Base-by-base conservation (phyloP, 2,797 vertebrate species). In the Podargus strigoides region DNA sequence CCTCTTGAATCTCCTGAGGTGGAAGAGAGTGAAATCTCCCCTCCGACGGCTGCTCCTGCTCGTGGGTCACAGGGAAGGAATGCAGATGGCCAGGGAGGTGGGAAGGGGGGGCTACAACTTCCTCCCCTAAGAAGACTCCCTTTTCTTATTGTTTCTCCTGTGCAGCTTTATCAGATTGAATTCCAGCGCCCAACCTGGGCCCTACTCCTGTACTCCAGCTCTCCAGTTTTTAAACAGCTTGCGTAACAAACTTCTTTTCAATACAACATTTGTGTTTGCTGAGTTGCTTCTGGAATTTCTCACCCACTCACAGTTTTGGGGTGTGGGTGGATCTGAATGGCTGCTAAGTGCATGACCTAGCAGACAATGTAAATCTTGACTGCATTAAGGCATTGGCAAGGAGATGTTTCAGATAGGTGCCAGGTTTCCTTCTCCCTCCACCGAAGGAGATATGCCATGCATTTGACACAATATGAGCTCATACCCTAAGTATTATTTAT, bases 271-370 rank as follows among this genome's bases (percentile, higher is more conserved):
- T 22, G 77, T 44, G 73, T 68, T 80, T 47, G 75, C 80, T 1
- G n/a, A 68, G 74, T 60, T 21, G 91, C 72, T 78, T 52, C 90
- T 85, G 92, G 90, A 62, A 32, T 59, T 26, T 22, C 55, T 64
- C 86, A 52, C 86, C 81, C 90, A 11, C 93, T 80, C 66, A 1
- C 4, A 26, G 83, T 16, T 84, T 67, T 36, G 87, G 69, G 90
- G 41, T 73, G 88, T 87, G 90, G 85, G 46, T 24, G 93, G 76
- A n/a, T 44, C 47, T 26, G 90, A 79, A 64, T n/a, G 78, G 81
- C 90, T 89, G 94, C 78, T 80, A 39, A 89, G 85, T 80, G 93
- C 90, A 52, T n/a, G 90, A 76, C 89, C 93, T 21, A 77, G 85
- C 78, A 91, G 83, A 78, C 74, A 91, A 85, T 68, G 67, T 80